Evolutionary conservation across 1,140 invertebrate genomes (phyloP), one percentile per base, ranked within the genome.

Genomic region (Homalodisca vitripennis): DNA sequence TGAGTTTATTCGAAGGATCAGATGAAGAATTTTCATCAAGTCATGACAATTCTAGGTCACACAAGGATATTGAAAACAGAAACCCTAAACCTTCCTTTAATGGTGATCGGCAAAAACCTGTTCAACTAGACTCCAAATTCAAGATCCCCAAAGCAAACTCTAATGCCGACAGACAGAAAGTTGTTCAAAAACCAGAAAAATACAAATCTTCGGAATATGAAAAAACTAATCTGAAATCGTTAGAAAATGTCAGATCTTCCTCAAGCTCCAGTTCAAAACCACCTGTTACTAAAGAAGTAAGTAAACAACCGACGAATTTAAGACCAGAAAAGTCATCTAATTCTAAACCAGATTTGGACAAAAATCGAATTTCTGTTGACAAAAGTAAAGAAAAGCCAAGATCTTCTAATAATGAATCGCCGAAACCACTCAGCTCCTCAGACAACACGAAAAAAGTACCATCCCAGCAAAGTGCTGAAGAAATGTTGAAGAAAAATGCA

Each of bases 401-500:
- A 41, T 6, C 6, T 41, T 6, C 17, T 10, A 51, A 67, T 20
- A 69, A 30, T n/a, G n/a, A n/a, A n/a, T n/a, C n/a, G n/a, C n/a
- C n/a, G n/a, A n/a, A n/a, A n/a, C n/a, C n/a, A n/a, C n/a, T n/a
- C n/a, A n/a, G n/a, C n/a, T n/a, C n/a, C n/a, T n/a, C n/a, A n/a
- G n/a, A n/a, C n/a, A n/a, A n/a, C n/a, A n/a, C 10, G 20, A 57
- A 55, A 55, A 55, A 55, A 55, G 17, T 12, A 20, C 20, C 10
- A 55, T 20, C n/a, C n/a, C n/a, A n/a, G n/a, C 17, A 32, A 29
- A 20, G 47, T 3, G 62, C 51, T 3, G 68, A 72, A 20, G 69
- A 74, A 26, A 70, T 67, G 64, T 20, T 75, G 13, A 74, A 75
- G 68, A 75, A 73, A 48, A 71, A 60, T 46, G 41, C 71, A n/a